Base-by-base conservation (phyloP, 2,797 vertebrate species). In the Falco berigora region DNA sequence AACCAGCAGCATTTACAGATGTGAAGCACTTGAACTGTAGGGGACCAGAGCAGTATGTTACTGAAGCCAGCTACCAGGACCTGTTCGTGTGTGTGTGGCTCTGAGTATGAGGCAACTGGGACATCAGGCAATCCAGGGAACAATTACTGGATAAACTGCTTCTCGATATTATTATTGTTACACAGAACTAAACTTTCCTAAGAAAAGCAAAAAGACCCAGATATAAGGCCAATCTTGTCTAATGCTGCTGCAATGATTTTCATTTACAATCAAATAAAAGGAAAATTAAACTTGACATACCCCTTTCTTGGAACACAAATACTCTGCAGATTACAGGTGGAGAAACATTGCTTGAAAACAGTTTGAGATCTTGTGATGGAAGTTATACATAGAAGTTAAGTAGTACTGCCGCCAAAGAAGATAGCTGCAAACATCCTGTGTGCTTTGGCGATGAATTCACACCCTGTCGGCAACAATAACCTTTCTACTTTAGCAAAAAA, bases 401-500 rank as follows among this genome's bases (percentile, higher is more conserved):
- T 8, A 76, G 25, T 63, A 44, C 38, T 88, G 73, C 21, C 44
- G 67, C 77, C 28, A 76, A 78, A 95, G 82, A 84, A 81, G 63
- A 50, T 23, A 46, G 32, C 52, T 84, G 74, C 73, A 94, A 68
- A 93, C 59, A 80, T 84, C 67, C n/a, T 82, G 80, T 88, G 61
- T 94, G 40, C 44, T 94, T 93, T 94, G 71, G 86, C 74, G 76
- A 16, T 36, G 80, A 86, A 76, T 88, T 90, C 88, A 78, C 67
- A 78, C 23, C 32, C 90, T 85, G 34, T 90, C 87, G 77, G 74
- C 75, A 87, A 58, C 46, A 95, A 4, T 28, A 90, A 76, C 66
- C 77, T 71, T 86, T 82, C 44, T 79, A 92, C 56, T 64, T 87
- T 68, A 40, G 56, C 56, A 85, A 87, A 73, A 95, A 96, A 96